These are phyloP conservation scores for Typhlichthys eigenmanni DNA, from an alignment of 2,797 vertebrate genomes.

Conservation along the genomic window DNA sequence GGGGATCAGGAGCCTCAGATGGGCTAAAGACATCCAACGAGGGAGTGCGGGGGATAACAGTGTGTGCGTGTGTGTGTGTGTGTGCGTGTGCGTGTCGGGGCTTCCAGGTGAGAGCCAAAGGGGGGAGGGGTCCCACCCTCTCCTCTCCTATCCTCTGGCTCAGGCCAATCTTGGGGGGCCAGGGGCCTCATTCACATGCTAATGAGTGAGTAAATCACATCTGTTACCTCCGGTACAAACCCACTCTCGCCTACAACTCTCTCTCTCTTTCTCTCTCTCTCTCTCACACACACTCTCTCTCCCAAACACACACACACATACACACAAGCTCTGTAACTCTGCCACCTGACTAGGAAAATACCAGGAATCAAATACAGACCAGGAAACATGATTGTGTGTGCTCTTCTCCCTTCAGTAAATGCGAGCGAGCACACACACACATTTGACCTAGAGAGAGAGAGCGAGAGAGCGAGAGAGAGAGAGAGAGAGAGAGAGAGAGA, in stretches of 20 bases:
- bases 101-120: constrained; percentile 93
- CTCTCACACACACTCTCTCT: constrained; percentile 6
- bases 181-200: constrained; percentile 95
- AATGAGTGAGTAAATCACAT: constrained; percentile 99
- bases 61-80: constrained; percentile 3
- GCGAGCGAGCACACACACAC: constrained; percentile 55
- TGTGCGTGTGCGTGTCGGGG: constrained; percentile 56
- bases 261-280: too few relatives aligned
- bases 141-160: constrained; percentile 71
- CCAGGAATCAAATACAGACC: constrained; percentile 97
- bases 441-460: constrained; percentile 39
- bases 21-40: constrained; percentile 91
- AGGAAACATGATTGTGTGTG: constrained; percentile 80
- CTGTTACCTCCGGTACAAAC: constrained; percentile 84
- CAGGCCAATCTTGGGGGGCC: constrained; percentile 82
- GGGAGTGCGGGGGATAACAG: constrained; percentile 23
- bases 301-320: constrained; percentile 14
- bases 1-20: constrained; percentile 89
- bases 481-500: constrained; percentile 62
- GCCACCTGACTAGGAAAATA: constrained; percentile 98
- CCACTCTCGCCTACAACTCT: neutral
- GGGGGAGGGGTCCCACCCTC: constrained; percentile 35
- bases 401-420: constrained; percentile 88
- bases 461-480: constrained; percentile 45
- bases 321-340: constrained; percentile 84